These are phyloP conservation scores for Hylomyscus alleni DNA, from an alignment of 2,797 vertebrate genomes.

Conservation along the genomic window DNA sequence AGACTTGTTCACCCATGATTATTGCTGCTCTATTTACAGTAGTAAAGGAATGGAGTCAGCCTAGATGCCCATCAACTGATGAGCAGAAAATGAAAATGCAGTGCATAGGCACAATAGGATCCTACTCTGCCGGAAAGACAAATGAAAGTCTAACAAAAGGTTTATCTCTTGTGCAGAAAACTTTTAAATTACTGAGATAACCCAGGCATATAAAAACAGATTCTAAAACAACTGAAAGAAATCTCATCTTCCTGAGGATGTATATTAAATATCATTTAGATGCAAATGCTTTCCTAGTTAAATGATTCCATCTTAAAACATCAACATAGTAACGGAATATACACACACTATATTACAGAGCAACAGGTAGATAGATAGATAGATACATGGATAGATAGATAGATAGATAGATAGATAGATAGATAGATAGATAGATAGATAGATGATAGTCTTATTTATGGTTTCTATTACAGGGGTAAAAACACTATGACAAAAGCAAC, in stretches of 20 bases:
- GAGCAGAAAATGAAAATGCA: background rate
- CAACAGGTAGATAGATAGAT: background rate
- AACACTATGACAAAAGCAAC: background rate
- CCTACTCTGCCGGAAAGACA: background rate
- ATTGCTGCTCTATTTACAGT: slow-evolving; percentile 20
- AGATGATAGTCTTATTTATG: background rate
- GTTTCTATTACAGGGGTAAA: background rate
- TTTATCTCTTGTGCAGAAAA: background rate
- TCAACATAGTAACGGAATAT: background rate
- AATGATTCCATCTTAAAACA: background rate
- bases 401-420: background rate
- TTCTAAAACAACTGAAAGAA: slow-evolving; percentile 12
- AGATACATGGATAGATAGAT: background rate
- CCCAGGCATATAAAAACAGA: background rate
- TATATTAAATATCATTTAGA: background rate
- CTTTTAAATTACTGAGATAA: slow-evolving; percentile 8
- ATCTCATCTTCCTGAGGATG: background rate
- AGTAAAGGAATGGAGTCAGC: background rate
- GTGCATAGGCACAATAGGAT: background rate
- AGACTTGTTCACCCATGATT: background rate
- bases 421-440: background rate
- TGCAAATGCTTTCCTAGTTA: slow-evolving; percentile 24
- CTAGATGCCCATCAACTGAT: background rate
- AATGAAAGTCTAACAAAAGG: background rate
- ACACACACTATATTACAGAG: background rate